Percentiles rank a stretch among this genome's conserved stretches.
phyloP scores from a whole-genome alignment of 2,888 invertebrate genomes.

The Sialis lutaria region DNA sequence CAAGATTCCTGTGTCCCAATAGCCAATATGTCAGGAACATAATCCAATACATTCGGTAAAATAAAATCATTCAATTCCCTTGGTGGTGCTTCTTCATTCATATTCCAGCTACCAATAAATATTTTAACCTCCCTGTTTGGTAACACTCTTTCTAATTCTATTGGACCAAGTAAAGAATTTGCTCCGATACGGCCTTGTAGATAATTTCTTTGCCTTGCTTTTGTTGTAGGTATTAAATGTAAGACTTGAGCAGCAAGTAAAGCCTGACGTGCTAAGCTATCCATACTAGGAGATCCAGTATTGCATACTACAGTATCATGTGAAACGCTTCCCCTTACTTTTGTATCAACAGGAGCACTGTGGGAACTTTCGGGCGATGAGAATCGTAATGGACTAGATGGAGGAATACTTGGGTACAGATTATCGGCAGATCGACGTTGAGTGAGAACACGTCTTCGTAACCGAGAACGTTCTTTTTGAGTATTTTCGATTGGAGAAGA shows the following conservation, averaged over 20 bases:
- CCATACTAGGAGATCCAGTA: conserved; percentile 31
- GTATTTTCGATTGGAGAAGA: background rate
- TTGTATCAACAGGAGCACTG: conserved; percentile 1
- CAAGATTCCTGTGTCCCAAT: conserved; percentile 89
- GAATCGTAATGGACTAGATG: conserved; percentile 2
- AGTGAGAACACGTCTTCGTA: conserved; percentile 1
- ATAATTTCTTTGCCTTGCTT: conserved; percentile 66
- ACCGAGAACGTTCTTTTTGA: background rate
- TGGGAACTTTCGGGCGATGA: conserved; percentile 5
- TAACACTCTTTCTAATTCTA: conserved; percentile 72
- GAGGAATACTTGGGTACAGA: conserved; percentile 1
- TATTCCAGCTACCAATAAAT: conserved; percentile 92
- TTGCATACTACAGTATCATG: conserved; percentile 5
- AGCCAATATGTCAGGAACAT: conserved; percentile 79
- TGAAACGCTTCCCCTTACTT: conserved; percentile 1
- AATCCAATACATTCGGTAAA: conserved; percentile 65
- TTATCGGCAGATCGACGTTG: conserved; percentile 6
- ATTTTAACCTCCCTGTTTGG: conserved; percentile 72
- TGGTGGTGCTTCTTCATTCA: conserved; percentile 79
- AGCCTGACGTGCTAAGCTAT: conserved; percentile 55
- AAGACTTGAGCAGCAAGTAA: conserved; percentile 63
- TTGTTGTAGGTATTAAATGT: conserved; percentile 65
- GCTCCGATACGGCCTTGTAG: conserved; percentile 65
- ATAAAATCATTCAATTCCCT: conserved; percentile 80
- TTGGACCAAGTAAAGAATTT: conserved; percentile 64